phyloP scores from a whole-genome alignment of 30 jellyfish, hydroid and myxozoan species.

The Aurelia aurita region DNA sequence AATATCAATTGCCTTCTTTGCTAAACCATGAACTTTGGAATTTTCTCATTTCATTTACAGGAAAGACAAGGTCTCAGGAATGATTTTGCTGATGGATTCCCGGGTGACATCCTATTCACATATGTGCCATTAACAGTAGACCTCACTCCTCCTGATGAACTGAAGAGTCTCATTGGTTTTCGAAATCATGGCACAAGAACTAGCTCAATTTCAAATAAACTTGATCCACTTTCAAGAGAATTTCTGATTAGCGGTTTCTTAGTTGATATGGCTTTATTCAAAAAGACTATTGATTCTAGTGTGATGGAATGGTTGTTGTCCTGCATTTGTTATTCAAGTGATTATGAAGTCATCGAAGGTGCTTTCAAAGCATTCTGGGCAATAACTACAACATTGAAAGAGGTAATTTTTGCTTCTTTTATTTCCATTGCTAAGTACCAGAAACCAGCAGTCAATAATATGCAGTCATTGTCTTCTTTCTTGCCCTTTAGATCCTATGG shows the following conservation, averaged over 20 bases:
- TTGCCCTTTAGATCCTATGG: too few species aligned
- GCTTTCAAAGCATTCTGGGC: constrained; percentile 68
- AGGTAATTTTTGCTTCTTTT: constrained; percentile 5
- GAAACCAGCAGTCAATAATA: too few species aligned
- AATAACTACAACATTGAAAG: neutral
- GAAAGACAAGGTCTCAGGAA: constrained; percentile 54
- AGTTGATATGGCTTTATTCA: constrained; percentile 25
- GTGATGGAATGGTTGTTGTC: constrained; percentile 51
- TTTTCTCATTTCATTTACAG: neutral
- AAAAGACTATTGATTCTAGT: constrained; percentile 24
- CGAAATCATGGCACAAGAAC: neutral
- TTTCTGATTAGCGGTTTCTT: constrained; percentile 47
- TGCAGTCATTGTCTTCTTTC: too few species aligned
- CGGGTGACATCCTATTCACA: constrained; percentile 44
- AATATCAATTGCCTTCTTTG: too few species aligned
- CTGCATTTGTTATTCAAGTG: constrained; percentile 56
- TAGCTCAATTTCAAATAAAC: neutral
- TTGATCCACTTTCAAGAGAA: constrained; percentile 27
- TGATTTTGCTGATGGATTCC: constrained; percentile 67
- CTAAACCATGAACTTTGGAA: too few species aligned
- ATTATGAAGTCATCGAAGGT: constrained; percentile 60
- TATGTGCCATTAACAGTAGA: neutral
- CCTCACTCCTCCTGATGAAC: constrained; percentile 13
- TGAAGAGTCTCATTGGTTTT: constrained; percentile 28
- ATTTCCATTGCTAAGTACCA: too few species aligned